Evolutionary conservation across 2,797 vertebrate genomes (phyloP).

Genomic region (Cynodonichthys magdalenae): DNA sequence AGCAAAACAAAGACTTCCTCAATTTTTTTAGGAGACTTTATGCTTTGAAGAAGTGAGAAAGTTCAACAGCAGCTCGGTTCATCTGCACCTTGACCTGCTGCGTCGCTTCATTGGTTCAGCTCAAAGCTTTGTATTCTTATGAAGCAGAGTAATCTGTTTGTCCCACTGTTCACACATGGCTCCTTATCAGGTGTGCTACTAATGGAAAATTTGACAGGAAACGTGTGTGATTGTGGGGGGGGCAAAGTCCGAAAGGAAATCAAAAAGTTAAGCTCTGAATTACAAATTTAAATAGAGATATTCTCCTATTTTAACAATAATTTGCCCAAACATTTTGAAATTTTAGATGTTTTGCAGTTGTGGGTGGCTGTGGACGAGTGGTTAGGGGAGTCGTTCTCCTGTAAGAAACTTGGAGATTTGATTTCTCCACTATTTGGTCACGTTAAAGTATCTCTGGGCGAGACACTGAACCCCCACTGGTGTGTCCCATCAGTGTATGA

Average conservation of each 20-base stretch:
- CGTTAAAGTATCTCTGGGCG: too few species aligned
- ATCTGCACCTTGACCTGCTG: conserved; percentile 16
- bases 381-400: too few species aligned
- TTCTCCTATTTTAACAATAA: not conserved
- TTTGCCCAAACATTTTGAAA: not conserved
- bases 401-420: too few species aligned
- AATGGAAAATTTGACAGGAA: conserved; percentile 67
- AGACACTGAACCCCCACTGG: too few species aligned
- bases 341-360: too few species aligned
- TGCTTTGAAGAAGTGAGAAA: not conserved
- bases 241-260: conserved; percentile 71
- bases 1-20: not conserved
- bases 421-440: too few species aligned
- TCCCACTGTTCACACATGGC: conserved; percentile 40
- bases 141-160: conserved; percentile 30
- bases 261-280: conserved; percentile 24
- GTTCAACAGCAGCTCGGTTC: conserved; percentile 2
- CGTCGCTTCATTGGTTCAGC: conserved; percentile 17
- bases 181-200: conserved; percentile 62
- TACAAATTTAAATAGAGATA: conserved; percentile 6
- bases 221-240: conserved; percentile 23
- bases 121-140: conserved; percentile 28
- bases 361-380: too few species aligned
- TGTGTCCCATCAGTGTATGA: too few species aligned
- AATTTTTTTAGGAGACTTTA: not conserved